Base-by-base conservation (phyloP, 23 tunicate genomes). In the Botrylloides violaceus region DNA sequence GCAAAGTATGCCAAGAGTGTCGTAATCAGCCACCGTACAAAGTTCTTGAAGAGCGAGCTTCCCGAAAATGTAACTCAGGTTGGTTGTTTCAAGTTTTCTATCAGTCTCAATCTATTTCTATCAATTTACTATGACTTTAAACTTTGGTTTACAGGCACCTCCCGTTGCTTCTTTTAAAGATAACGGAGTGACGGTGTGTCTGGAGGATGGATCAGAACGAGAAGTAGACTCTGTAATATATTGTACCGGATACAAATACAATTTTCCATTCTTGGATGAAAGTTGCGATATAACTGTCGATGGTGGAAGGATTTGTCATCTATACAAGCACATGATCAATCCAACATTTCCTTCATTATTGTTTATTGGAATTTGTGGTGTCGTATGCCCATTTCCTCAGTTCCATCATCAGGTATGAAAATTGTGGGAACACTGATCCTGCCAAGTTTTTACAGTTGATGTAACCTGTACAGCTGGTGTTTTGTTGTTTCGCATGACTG, bases 301-400 rank as follows among this genome's bases (percentile, higher is more conserved):
- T 0, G 47, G 48, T 27, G 71, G 64, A 31, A 65, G 94, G 34
- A 32, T 88, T 0, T 47, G 74, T 36, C 83, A 86, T 4, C 30
- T 88, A 35, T 82, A 77, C 53, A 88, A 88, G 25, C 96, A 88
- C 58, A 37, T 78, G 3, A 47, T 88, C 36, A 81, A 88, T 28
- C 65, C 85, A 18, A 15, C 56, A 0, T 65, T 81, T 75, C 96
- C 96, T 6, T 72, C 81, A 6, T 48, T 88, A 9, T 74, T 79
- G 7, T 88, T 88, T 34, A 77, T 88, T 58, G 96, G 96, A 2
- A 15, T 82, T 1, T 82, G 88, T 60, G 37, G 27, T 5, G 1
- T n/a, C 32, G 81, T 88, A 26, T 88, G 96, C 47, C 96, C 96
- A 1, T 82, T 82, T 72, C 96, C 96, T 4, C 84, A 81, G 28